These are phyloP conservation scores for Brachionus manjavacas DNA, from an alignment of 1,140 invertebrate species.

Conservation along the genomic window DNA sequence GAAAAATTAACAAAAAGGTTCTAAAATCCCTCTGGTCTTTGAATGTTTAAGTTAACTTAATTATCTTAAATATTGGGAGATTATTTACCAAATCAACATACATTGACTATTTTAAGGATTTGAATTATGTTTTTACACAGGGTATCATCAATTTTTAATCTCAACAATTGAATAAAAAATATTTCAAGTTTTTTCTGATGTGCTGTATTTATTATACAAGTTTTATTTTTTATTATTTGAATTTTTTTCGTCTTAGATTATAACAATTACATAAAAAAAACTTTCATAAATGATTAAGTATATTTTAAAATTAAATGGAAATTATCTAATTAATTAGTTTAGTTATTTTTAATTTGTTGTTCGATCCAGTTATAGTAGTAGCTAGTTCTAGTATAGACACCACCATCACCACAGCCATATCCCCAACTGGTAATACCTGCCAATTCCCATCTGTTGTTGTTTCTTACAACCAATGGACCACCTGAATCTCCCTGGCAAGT, in stretches of 20 bases:
- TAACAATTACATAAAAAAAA: not conserved
- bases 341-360: not conserved
- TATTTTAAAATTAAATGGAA: not conserved
- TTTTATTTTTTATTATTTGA: not conserved
- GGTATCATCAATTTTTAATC: too few relatives aligned
- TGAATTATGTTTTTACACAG: too few relatives aligned
- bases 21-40: too few relatives aligned
- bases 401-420: slow-evolving; percentile 42
- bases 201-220: not conserved
- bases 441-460: not conserved
- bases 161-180: too few relatives aligned
- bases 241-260: not conserved
- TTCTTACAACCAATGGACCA: slow-evolving; percentile 38
- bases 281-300: not conserved
- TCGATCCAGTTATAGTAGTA: slow-evolving; percentile 33
- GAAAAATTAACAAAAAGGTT: too few relatives aligned
- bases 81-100: too few relatives aligned
- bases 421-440: slow-evolving; percentile 40
- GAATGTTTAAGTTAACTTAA: too few relatives aligned
- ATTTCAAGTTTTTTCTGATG: too few relatives aligned
- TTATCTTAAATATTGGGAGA: too few relatives aligned
- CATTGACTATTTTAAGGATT: too few relatives aligned
- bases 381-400: slow-evolving; percentile 28
- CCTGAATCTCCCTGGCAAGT: slow-evolving; percentile 41
- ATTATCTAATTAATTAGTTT: not conserved